These are phyloP conservation scores for Perithous albicinctus DNA, from an alignment of 2,888 invertebrate genomes.

Conservation along the genomic window DNA sequence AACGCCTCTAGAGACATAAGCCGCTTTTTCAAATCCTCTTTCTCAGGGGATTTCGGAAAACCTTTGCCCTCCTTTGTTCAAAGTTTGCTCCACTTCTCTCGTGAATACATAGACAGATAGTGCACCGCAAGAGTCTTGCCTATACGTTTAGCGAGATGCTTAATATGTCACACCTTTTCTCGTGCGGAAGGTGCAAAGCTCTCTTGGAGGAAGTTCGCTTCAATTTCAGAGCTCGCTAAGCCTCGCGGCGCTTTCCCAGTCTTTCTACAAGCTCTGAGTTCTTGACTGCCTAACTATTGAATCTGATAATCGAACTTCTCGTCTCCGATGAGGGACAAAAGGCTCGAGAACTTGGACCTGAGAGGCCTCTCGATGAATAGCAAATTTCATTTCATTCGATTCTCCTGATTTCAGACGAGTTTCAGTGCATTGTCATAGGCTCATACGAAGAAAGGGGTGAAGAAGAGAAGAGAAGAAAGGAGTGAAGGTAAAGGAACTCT, in stretches of 20 bases:
- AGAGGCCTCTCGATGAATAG: constrained; percentile 9
- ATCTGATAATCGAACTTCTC: constrained; percentile 53
- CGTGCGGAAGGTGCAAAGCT: constrained; percentile 9
- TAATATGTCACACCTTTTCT: constrained; percentile 29
- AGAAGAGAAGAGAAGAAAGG: not conserved
- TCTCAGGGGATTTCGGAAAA: constrained; percentile 31
- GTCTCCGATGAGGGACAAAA: constrained; percentile 36
- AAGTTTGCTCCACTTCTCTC: constrained; percentile 16
- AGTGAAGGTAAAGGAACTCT: constrained; percentile 12
- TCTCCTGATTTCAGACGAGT: constrained; percentile 7
- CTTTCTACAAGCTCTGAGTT: not conserved
- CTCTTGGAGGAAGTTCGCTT: constrained; percentile 30
- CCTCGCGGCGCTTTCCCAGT: constrained; percentile 7
- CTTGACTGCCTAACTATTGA: constrained; percentile 30
- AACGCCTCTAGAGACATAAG: constrained; percentile 11
- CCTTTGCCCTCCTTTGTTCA: constrained; percentile 27
- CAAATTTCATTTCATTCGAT: constrained; percentile 29
- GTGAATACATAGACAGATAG: not conserved
- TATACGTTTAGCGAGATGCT: constrained; percentile 31
- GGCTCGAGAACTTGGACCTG: constrained; percentile 19
- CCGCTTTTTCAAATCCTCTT: constrained; percentile 49
- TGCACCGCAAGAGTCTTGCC: not conserved
- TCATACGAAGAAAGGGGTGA: not conserved
- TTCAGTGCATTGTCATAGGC: constrained; percentile 4
- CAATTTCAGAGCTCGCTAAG: constrained; percentile 17